These are phyloP conservation scores for Phymorhynchus buccinoides DNA, from an alignment of 1,140 invertebrate species.

Conservation along the genomic window DNA sequence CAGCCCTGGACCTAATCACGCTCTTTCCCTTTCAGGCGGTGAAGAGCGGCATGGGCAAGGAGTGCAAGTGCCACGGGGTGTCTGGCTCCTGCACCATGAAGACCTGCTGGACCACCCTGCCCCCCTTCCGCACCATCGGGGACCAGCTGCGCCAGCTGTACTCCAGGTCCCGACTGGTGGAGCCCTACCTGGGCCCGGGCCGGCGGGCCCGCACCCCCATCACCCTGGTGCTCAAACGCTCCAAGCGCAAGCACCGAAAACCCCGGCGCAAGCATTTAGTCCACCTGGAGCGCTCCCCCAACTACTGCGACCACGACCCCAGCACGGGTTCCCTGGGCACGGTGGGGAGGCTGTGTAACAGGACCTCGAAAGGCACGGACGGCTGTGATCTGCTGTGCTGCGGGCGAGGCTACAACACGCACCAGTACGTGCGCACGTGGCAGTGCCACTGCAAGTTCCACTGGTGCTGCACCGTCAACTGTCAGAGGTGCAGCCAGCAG, in stretches of 20 bases:
- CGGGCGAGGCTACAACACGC: conserved; percentile 31
- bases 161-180: conserved; percentile 83
- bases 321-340: conserved; percentile 67
- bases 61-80: conserved; percentile 96
- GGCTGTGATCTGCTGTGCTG: background rate
- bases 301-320: conserved; percentile 91
- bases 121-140: conserved; percentile 88
- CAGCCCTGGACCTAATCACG: too few relatives aligned
- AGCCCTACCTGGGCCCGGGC: conserved; percentile 60
- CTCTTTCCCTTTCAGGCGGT: conserved; percentile 57
- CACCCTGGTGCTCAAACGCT: conserved; percentile 79
- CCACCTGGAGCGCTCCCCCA: conserved; percentile 90
- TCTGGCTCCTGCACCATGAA: conserved; percentile 95
- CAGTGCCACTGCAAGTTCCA: conserved; percentile 76
- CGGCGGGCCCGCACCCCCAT: conserved; percentile 63
- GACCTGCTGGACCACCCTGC: conserved; percentile 95
- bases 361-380: background rate
- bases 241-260: conserved; percentile 73
- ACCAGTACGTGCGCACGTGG: conserved; percentile 69
- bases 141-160: conserved; percentile 87
- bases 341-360: background rate
- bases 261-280: conserved; percentile 83
- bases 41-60: conserved; percentile 67
- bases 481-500: conserved; percentile 72
- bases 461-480: conserved; percentile 76